Percentiles rank a stretch among this genome's conserved stretches.
Conservation (phyloP, 1,140 invertebrate species). For the Apis cerana region DNA sequence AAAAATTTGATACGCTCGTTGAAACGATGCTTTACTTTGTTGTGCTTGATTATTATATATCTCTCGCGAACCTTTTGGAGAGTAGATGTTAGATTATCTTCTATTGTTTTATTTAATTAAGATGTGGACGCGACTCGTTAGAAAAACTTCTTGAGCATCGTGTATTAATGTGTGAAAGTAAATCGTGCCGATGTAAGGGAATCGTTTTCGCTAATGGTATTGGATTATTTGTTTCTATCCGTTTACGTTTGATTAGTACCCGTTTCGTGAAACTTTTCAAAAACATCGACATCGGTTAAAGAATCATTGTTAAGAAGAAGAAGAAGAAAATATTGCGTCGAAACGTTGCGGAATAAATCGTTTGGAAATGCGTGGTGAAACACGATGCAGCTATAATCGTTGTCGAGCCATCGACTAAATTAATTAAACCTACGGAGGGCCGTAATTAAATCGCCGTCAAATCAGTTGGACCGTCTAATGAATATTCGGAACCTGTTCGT, state of each 20-base stretch:
- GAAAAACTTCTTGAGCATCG: neutral
- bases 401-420: constrained; percentile 70
- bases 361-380: constrained; percentile 9
- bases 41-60: constrained; percentile 14
- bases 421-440: constrained; percentile 71
- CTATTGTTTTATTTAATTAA: constrained; percentile 33
- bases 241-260: neutral
- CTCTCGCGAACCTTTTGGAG: constrained; percentile 22
- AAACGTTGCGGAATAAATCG: neutral
- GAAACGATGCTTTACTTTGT: neutral
- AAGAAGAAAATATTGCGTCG: neutral
- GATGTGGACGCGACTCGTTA: constrained; percentile 1
- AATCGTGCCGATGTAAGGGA: constrained; percentile 1
- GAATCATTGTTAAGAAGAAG: neutral
- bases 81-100: constrained; percentile 17
- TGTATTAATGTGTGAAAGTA: neutral
- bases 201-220: neutral
- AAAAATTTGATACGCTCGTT: neutral
- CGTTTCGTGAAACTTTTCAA: neutral
- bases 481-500: constrained; percentile 68
- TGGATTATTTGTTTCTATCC: neutral
- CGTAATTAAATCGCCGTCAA: constrained; percentile 74
- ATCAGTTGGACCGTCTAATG: constrained; percentile 69
- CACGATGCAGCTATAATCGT: constrained; percentile 65
- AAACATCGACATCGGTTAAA: too few relatives aligned